These are phyloP conservation scores for Hypomecis atomaria DNA, from an alignment of 2,888 invertebrate species.

Conservation along the genomic window DNA sequence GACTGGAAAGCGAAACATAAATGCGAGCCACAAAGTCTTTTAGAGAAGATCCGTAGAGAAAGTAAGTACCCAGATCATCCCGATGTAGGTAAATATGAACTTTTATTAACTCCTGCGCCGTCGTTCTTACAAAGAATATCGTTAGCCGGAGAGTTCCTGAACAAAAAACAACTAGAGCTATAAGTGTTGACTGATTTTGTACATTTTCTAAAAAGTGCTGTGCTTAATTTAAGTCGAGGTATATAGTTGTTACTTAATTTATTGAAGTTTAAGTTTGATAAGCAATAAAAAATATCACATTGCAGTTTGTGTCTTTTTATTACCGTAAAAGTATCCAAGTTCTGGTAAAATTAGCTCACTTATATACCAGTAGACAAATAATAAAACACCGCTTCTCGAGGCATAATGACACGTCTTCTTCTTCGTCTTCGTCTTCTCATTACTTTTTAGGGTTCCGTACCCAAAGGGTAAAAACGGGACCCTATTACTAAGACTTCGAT, in stretches of 20 bases:
- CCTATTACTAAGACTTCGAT: too few species aligned
- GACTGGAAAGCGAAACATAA: conserved; percentile 79
- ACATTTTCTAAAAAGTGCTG: conserved; percentile 6
- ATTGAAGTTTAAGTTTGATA: conserved; percentile 24
- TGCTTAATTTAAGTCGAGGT: conserved; percentile 5
- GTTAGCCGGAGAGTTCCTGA: conserved; percentile 90
- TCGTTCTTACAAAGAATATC: conserved; percentile 92
- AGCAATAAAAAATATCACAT: conserved; percentile 16
- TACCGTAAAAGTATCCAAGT: background rate
- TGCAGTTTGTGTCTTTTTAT: conserved; percentile 8
- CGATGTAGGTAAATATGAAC: conserved; percentile 86
- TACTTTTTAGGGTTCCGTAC: too few species aligned
- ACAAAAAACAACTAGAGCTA: conserved; percentile 71
- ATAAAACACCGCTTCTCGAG: too few species aligned
- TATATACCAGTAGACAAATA: too few species aligned
- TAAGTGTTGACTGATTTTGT: conserved; percentile 43
- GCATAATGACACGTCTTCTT: too few species aligned
- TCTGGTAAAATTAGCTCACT: too few species aligned
- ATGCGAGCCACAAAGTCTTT: conserved; percentile 89
- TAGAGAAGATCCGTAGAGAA: conserved; percentile 88
- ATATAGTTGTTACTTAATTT: conserved; percentile 16
- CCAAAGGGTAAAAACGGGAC: too few species aligned
- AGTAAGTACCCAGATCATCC: conserved; percentile 85
- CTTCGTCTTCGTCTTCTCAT: too few species aligned
- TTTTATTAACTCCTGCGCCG: conserved; percentile 91